Evolutionary conservation across 2,888 invertebrate genomes (phyloP).

Genomic region (Synanthedon tipuliformis): DNA sequence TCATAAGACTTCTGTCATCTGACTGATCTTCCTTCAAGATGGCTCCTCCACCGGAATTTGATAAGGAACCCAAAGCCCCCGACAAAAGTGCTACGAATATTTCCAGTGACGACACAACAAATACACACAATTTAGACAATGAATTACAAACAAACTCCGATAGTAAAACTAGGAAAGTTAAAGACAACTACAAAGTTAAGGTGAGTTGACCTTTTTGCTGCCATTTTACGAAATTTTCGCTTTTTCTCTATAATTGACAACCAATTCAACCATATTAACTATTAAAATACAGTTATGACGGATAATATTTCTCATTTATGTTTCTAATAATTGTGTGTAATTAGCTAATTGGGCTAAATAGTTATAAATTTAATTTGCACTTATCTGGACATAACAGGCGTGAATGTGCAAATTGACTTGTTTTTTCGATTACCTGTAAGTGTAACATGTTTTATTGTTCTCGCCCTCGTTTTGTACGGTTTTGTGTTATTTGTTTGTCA

Average conservation of each 20-base stretch:
- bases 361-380: conserved; percentile 31
- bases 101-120: conserved; percentile 59
- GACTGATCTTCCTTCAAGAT: conserved; percentile 74
- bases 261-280: too few relatives aligned
- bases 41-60: conserved; percentile 84
- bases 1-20: conserved; percentile 71
- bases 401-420: conserved; percentile 11
- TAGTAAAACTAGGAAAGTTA: conserved; percentile 39
- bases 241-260: background rate
- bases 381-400: conserved; percentile 13
- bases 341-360: conserved; percentile 25
- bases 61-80: conserved; percentile 80
- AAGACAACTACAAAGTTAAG: conserved; percentile 47
- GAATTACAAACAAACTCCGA: conserved; percentile 55
- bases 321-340: too few relatives aligned
- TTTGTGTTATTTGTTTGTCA: background rate
- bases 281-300: conserved; percentile 9
- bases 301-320: too few relatives aligned
- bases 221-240: conserved; percentile 31
- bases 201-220: conserved; percentile 50
- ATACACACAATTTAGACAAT: conserved; percentile 46
- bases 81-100: conserved; percentile 70
- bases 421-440: background rate
- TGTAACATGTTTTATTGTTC: background rate
- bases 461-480: background rate